Conservation (phyloP, 2,113 vertebrate genomes). For the Irena cyanogastra region DNA sequence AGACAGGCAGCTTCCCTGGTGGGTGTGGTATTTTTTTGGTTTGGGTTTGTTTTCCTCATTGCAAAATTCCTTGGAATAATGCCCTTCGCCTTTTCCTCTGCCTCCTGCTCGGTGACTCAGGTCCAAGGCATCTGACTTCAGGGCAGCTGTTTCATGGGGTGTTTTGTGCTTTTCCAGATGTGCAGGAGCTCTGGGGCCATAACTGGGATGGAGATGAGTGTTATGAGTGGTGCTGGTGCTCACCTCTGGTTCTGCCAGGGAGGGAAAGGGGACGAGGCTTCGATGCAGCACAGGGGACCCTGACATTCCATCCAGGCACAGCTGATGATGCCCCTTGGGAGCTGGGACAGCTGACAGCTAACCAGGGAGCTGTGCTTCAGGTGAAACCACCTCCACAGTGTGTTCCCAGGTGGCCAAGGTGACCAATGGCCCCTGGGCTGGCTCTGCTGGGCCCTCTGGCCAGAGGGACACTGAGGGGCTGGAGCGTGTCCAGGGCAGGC, state of each 20-base stretch:
- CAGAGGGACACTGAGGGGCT: not conserved
- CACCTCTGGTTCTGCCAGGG: not conserved
- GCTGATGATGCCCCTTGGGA: not conserved
- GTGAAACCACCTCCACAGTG: not conserved
- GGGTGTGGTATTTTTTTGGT: not conserved
- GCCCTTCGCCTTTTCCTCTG: not conserved
- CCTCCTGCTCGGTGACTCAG: not conserved
- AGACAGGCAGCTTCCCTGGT: not conserved
- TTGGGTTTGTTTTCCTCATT: not conserved
- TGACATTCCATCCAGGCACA: not conserved
- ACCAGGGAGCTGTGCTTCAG: not conserved
- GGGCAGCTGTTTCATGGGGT: not conserved
- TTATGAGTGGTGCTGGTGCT: not conserved
- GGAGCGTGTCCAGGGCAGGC: rapidly evolving
- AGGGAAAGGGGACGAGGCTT: not conserved
- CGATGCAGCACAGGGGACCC: rapidly evolving
- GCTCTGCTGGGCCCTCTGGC: not conserved
- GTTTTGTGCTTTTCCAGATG: constrained; percentile 14
- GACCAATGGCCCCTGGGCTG: not conserved
- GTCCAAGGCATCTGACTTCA: not conserved
- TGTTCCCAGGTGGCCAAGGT: not conserved
- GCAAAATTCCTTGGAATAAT: not conserved
- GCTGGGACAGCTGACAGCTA: not conserved
- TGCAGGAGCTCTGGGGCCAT: not conserved
- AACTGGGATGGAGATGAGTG: not conserved